Percentiles rank a stretch among this genome's conserved stretches.
These are phyloP conservation scores for Pollenia labialis DNA, from an alignment of 2,888 invertebrate species.

Conservation along the genomic window DNA sequence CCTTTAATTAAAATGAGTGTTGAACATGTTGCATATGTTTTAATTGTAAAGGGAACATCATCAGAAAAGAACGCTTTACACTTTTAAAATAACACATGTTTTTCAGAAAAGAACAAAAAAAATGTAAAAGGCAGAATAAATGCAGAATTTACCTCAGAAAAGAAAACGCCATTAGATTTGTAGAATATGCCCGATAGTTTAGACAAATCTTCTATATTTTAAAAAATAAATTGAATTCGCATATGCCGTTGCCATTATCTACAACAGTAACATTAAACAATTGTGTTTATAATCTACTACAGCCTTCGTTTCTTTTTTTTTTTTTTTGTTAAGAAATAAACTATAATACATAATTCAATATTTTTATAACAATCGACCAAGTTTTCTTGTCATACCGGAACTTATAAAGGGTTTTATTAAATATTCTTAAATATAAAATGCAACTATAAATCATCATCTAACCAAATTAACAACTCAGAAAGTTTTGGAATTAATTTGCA, in stretches of 20 bases:
- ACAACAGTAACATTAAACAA: background rate
- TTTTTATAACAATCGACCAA: slow-evolving; percentile 11
- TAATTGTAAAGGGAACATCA: too few species aligned
- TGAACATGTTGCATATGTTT: too few species aligned
- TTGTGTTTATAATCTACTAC: background rate
- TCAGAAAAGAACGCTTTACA: too few species aligned
- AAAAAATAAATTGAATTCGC: background rate
- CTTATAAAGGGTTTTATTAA: slow-evolving; percentile 52
- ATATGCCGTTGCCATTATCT: background rate
- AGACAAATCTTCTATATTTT: background rate
- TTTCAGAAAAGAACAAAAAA: too few species aligned
- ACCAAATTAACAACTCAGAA: slow-evolving; percentile 15
- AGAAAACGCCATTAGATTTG: too few species aligned
- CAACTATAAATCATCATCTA: slow-evolving; percentile 7
- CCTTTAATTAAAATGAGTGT: too few species aligned
- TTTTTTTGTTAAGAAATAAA: too few species aligned
- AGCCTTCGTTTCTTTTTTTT: background rate
- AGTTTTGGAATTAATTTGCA: slow-evolving; percentile 32
- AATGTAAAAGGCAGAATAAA: too few species aligned
- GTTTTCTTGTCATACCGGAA: slow-evolving; percentile 7
- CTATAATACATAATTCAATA: background rate
- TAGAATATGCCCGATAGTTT: too few species aligned
- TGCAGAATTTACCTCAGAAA: too few species aligned
- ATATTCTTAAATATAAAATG: background rate
- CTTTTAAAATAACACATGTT: too few species aligned